These are phyloP conservation scores for Acropora yongei DNA, from an alignment of 64 coral and sea anemone species.

Conservation along the genomic window DNA sequence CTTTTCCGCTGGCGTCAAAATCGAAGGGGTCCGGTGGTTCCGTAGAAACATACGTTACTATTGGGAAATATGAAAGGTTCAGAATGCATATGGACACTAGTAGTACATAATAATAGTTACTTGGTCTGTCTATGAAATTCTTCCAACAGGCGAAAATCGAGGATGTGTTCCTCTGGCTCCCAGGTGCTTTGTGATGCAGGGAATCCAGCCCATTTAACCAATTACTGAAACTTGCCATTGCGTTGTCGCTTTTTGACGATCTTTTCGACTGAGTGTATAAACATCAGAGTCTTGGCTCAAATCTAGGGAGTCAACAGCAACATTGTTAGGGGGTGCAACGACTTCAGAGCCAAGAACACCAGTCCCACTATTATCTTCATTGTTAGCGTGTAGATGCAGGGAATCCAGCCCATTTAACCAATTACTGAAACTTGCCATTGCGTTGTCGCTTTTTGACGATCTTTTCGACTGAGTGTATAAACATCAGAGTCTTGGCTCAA, in stretches of 20 bases:
- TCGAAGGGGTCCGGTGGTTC: neutral
- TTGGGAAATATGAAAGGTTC: neutral
- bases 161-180: slow-evolving; percentile 43
- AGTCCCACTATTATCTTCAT: too few relatives aligned
- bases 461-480: too few relatives aligned
- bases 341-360: neutral
- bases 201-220: slow-evolving; percentile 25
- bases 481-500: too few relatives aligned
- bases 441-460: too few relatives aligned
- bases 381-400: too few relatives aligned
- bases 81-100: neutral
- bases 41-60: neutral
- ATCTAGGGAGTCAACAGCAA: neutral
- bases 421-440: too few relatives aligned
- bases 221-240: neutral
- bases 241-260: neutral
- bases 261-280: slow-evolving; percentile 8
- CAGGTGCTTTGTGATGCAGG: neutral
- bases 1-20: slow-evolving; percentile 15
- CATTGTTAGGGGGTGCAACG: neutral
- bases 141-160: neutral
- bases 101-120: neutral
- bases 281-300: neutral
- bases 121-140: neutral
- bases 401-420: too few relatives aligned